Percentiles rank a stretch among this genome's conserved stretches.
phyloP scores from a whole-genome alignment of 2,113 vertebrate species.

The Nerophis lumbriciformis region DNA sequence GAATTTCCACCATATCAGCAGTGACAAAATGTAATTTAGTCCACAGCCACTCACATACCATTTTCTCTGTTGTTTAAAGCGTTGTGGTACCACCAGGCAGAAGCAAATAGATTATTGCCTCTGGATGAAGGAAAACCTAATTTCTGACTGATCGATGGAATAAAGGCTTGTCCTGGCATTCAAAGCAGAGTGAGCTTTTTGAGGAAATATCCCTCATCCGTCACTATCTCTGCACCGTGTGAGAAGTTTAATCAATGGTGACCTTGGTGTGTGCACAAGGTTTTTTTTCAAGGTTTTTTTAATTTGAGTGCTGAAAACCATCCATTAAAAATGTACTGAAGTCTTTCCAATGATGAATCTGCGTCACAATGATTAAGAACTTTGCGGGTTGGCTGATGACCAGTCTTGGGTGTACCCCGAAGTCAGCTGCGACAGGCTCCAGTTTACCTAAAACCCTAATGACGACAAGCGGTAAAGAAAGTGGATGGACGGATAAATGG shows the following conservation, averaged over 20 bases:
- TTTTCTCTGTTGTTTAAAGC: slow-evolving; percentile 33
- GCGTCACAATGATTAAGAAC: slow-evolving; percentile 5
- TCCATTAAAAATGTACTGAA: slow-evolving; percentile 55
- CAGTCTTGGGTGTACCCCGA: no score
- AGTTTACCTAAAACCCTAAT: no score
- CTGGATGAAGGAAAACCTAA: slow-evolving; percentile 27
- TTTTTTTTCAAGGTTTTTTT: background rate
- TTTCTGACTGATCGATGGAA: slow-evolving; percentile 38
- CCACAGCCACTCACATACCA: slow-evolving; percentile 36
- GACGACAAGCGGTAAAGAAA: no score
- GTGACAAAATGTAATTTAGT: slow-evolving; percentile 52
- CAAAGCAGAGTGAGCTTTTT: slow-evolving; percentile 22
- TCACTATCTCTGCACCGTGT: slow-evolving; percentile 29
- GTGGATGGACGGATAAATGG: no score
- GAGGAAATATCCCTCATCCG: slow-evolving; percentile 48
- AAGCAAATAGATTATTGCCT: slow-evolving; percentile 40
- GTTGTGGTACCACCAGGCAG: slow-evolving; percentile 25
- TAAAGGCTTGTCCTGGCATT: slow-evolving; percentile 22
- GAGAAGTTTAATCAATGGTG: slow-evolving; percentile 44
- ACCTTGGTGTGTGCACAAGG: slow-evolving; percentile 26
- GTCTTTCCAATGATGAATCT: slow-evolving; percentile 41
- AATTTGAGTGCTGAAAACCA: slow-evolving; percentile 16
- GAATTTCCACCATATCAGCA: slow-evolving; percentile 23
- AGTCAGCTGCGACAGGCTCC: no score
- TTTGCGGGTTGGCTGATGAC: no score